Base-by-base conservation (phyloP, 2,888 invertebrate species). In the Zele albiditarsus region DNA sequence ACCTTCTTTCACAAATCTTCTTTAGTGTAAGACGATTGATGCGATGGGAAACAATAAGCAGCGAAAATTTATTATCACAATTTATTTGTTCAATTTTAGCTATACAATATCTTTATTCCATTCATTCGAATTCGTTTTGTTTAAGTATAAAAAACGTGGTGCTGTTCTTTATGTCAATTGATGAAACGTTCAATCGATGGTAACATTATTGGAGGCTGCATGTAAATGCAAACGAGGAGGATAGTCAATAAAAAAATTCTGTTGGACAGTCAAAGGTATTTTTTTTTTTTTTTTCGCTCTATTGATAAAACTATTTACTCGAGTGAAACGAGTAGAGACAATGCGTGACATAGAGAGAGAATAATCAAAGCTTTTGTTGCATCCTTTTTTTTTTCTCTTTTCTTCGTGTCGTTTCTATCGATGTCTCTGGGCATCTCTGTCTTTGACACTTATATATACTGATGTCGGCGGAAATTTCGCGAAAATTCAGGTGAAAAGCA, bases 271-370 rank as follows among this genome's bases (percentile, higher is more conserved):
- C 70, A n/a, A 28, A 38, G 12, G n/a, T 3, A n/a, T 49, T 23
- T 69, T 28, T 16, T 28, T 16, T 38, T 46, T 46, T 14, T 28
- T 53, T 23, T 20, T n/a, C 20, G 20, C 8, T 42, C 8, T n/a
- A 60, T 71, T 71, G 28, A 60, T 49, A 53, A 53, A 20, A 20
- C 66, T 58, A 72, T 60, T 49, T 57, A 60, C 57, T 58, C 6
- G 14, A 46, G 10, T 28, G 27, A 28, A 28, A 60, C 31, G 14
- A 14, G 28, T 27, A 38, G 33, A 28, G 31, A 63, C 33, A 33
- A n/a, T 31, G 66, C 65, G 69, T 33, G 31, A 27, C 16, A 27
- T 23, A 46, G 67, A 68, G 33, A 46, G 60, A 42, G 28, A 23
- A 25, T 27, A 25, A 31, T 65, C 31, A 68, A 62, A 28, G 62